These are phyloP conservation scores for Thomomys bottae DNA, from an alignment of 2,113 vertebrate genomes.

Conservation along the genomic window DNA sequence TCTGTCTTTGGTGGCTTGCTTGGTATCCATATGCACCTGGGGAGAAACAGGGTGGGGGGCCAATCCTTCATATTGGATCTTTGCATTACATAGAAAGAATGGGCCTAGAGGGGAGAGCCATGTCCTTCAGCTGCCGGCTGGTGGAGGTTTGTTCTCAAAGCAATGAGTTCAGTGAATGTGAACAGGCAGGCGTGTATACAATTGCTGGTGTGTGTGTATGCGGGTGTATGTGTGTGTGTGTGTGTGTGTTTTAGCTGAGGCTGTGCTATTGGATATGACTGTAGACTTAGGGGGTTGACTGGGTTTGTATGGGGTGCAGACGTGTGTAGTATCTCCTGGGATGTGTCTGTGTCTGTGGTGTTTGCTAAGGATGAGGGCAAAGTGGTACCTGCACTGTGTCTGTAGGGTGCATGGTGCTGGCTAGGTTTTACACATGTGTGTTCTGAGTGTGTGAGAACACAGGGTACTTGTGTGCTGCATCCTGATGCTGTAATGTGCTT, in stretches of 20 bases:
- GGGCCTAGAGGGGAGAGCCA: too few relatives aligned
- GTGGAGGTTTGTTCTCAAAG: not conserved
- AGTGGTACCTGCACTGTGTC: not conserved
- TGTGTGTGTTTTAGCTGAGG: not conserved
- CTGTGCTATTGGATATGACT: not conserved
- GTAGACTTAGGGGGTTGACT: not conserved
- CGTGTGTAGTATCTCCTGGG: not conserved
- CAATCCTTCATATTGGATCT: too few relatives aligned
- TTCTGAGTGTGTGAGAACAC: not conserved
- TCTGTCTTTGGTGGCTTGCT: too few relatives aligned
- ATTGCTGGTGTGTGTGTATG: not conserved
- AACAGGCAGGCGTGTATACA: not conserved
- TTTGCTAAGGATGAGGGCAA: not conserved
- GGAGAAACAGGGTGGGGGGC: too few relatives aligned
- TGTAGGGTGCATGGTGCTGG: not conserved
- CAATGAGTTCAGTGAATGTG: not conserved
- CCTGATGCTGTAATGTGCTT: not conserved
- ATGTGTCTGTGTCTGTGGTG: constrained; percentile 16
- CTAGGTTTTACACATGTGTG: not conserved
- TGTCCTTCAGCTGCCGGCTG: too few relatives aligned
- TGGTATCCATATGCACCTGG: too few relatives aligned
- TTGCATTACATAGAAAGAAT: too few relatives aligned
- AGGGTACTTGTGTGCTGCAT: not conserved
- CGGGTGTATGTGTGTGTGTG: not conserved
- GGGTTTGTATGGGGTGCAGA: not conserved